Evolutionary conservation across 2,113 vertebrate genomes (phyloP), one percentile per base, ranked within the genome.

Genomic region (Tenrec ecaudatus): DNA sequence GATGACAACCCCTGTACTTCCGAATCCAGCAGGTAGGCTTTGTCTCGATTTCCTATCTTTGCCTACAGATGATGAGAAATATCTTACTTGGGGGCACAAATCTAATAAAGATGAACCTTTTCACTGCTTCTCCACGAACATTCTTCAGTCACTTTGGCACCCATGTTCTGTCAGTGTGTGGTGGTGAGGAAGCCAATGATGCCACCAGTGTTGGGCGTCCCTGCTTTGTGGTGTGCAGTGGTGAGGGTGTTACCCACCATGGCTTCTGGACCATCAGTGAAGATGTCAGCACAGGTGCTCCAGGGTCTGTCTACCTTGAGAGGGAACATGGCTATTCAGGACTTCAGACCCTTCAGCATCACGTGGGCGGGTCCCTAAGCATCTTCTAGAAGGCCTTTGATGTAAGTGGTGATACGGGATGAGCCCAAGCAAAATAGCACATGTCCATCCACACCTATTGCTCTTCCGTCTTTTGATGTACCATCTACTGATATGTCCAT

Each of bases 151-250:
- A 25, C 17, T 2, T 17, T 85, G 60, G 64, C 64, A 11, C 2
- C 58, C 23, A 14, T 20, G 16, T 17, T 78, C 29, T 29, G 16
- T 29, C 58, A 31, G 8, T 19, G 1, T 38, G 4, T 14, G 31
- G 60, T 4, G 12, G 2, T 33, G 31, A 79, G 33, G 76, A 47
- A 29, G 10, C 31, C 17, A 10, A 2, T 3, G 38, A 14, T 27
- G 36, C 25, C 73, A 1, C 0, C 68, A 0, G 4, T 6, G 0
- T 12, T 10, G 11, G 8, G 23, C 27, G 62, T 25, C 62, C 47
- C 62, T 25, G 23, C 23, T 25, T 25, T 64, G 62, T 75, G 3
- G 36, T 60, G 47, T 3, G 5, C 47, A 23, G 20, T 33, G 47
- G 8, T 2, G 2, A 66, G 43, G 1, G 27, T 36, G 40, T 31